Base-by-base conservation (phyloP, 1,140 invertebrate genomes). In the Dreissena polymorpha region DNA sequence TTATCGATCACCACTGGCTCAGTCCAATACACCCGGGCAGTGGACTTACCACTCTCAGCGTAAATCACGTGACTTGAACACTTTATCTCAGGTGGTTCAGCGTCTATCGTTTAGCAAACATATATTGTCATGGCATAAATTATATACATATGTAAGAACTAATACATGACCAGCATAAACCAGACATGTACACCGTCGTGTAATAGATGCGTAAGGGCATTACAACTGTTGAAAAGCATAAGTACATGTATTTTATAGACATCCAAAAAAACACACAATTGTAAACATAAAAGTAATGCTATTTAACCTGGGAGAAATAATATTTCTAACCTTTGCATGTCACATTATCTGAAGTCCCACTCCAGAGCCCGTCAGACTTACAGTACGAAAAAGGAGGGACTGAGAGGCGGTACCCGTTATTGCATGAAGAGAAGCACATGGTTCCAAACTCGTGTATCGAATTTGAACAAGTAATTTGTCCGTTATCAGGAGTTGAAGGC, bases 31-130 rank as follows among this genome's bases (percentile, higher is more conserved):
- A 80, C 77, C 8, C 21, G 55, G 39, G 77, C 71, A 18, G 68
- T 6, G 6, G 25, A 63, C 23, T 18, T n/a, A 27, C 29, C 49
- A 0, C 55, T 53, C 23, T 80, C 77, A 6, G 77, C 68, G 23
- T 71, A 72, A 49, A 80, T 71, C 12, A 80, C 23, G 16, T 80
- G 65, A 16, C 23, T 49, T 3, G 63, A 51, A 51, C 74, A 76
- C 12, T 25, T n/a, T 2, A 76, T 50, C 13, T 27, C 51, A 3
- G 74, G 74, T n/a, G 74, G 74, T 7, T 29, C n/a, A 10, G 16
- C 39, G 50, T 76, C 74, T 76, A 16, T 39, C n/a, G n/a, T n/a
- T n/a, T n/a, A n/a, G n/a, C n/a, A n/a, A n/a, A n/a, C n/a, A n/a
- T 55, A 12, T 18, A 12, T 12, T 18, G 12, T 12, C 18, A 55